Conservation (phyloP, 2,113 vertebrate genomes). For the Oophaga pumilio region DNA sequence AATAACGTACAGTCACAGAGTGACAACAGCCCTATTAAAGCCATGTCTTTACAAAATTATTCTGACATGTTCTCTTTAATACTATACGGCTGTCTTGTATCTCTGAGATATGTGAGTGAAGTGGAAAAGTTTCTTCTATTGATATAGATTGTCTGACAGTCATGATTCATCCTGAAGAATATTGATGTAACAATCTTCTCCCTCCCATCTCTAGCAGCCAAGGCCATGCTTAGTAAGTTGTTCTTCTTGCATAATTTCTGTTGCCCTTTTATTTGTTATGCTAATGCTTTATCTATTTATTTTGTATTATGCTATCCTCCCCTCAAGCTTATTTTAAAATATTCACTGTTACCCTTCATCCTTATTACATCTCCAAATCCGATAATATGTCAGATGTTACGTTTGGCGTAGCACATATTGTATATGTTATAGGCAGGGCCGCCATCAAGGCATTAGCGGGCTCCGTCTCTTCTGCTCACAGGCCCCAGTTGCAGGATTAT, state of each 20-base stretch:
- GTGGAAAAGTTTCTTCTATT: slow-evolving; percentile 4
- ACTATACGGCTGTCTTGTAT: neutral
- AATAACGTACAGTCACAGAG: no score
- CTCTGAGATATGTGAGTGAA: neutral
- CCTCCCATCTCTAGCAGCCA: neutral
- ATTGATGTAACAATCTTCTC: slow-evolving; percentile 17
- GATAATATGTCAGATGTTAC: neutral
- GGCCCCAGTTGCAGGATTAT: no score
- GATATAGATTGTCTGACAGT: neutral
- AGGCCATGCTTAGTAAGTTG: slow-evolving; percentile 14
- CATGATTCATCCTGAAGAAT: slow-evolving; percentile 3
- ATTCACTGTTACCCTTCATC: neutral
- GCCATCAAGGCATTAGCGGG: no score
- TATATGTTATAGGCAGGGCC: neutral
- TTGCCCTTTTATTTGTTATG: slow-evolving; percentile 12
- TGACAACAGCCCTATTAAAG: no score
- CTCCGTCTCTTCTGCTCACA: no score
- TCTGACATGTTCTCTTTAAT: neutral
- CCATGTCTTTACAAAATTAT: no score
- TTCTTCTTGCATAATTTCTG: slow-evolving; percentile 34
- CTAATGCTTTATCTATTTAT: slow-evolving; percentile 1
- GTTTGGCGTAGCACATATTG: neutral
- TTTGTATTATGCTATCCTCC: slow-evolving; percentile 1
- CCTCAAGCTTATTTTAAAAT: neutral
- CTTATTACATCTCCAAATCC: neutral